Conservation (phyloP, 2,113 vertebrate genomes). For the Proteles cristata region DNA sequence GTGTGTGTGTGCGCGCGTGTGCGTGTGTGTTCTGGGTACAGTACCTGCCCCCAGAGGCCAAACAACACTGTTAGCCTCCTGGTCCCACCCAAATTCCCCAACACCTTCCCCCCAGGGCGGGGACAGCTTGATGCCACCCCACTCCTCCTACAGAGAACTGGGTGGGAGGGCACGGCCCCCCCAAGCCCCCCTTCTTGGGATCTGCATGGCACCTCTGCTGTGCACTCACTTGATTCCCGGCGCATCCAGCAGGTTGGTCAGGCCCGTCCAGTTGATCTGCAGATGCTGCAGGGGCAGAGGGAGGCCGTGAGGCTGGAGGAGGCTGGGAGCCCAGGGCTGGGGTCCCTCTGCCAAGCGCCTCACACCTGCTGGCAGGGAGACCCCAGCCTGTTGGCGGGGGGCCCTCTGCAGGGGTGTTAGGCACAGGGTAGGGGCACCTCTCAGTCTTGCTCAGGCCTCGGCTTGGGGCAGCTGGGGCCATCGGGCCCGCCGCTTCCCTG, state of each 20-base stretch:
- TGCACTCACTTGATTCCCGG: constrained; percentile 92
- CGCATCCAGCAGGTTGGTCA: constrained; percentile 94
- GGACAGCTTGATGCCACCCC: neutral
- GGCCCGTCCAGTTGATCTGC: constrained; percentile 96
- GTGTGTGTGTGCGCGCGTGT: fast-evolving
- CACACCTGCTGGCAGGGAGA: neutral
- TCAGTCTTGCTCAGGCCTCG: neutral
- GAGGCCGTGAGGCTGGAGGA: neutral
- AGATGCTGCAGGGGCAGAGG: constrained; percentile 84
- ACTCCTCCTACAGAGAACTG: fast-evolving
- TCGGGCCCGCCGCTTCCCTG: neutral
- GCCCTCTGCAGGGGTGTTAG: neutral
- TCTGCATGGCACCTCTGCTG: neutral
- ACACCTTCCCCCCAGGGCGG: fast-evolving
- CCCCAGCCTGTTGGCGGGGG: neutral
- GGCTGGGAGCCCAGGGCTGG: neutral
- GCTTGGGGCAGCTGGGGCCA: neutral
- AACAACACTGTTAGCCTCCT: neutral
- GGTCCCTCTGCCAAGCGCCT: neutral
- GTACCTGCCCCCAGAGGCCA: neutral
- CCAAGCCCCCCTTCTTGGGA: too few species aligned
- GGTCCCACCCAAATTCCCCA: neutral
- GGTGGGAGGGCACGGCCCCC: neutral
- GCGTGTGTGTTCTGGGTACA: neutral
- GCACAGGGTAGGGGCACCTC: neutral